Percentiles rank a stretch among this genome's conserved stretches.
phyloP scores from a whole-genome alignment of 1,140 invertebrate genomes.

The Dendroctonus ponderosae region DNA sequence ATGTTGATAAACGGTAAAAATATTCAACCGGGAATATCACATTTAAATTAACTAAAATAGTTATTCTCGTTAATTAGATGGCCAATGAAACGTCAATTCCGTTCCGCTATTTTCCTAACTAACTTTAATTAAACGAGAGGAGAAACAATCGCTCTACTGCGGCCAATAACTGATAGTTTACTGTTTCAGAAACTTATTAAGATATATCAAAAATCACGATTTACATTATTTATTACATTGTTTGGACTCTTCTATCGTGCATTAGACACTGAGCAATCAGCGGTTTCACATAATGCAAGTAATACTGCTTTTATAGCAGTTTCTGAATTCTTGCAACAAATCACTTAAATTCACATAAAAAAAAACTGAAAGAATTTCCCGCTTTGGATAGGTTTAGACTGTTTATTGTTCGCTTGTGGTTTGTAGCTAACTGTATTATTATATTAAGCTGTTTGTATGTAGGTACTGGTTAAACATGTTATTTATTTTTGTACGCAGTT shows the following conservation, averaged over 20 bases:
- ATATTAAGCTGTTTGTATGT: too few species aligned
- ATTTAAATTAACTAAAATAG: neutral
- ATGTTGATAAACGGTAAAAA: neutral
- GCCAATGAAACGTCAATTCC: constrained; percentile 2
- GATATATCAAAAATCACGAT: neutral
- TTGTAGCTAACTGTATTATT: too few species aligned
- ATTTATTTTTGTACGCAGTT: too few species aligned
- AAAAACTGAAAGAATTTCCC: too few species aligned
- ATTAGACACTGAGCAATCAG: neutral
- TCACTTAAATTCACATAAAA: too few species aligned
- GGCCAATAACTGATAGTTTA: neutral
- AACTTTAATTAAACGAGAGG: neutral
- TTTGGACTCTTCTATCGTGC: too few species aligned
- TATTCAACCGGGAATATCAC: constrained; percentile 1
- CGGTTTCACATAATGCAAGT: neutral
- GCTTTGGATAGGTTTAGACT: too few species aligned
- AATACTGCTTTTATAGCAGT: neutral
- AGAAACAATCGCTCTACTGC: neutral
- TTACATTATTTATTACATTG: neutral
- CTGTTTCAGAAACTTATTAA: neutral
- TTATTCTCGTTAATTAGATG: constrained; percentile 3
- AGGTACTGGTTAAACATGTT: too few species aligned
- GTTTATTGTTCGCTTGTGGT: too few species aligned
- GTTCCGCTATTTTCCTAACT: constrained; percentile 9
- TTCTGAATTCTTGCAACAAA: too few species aligned